These are phyloP conservation scores for Bos javanicus DNA, from an alignment of 2,113 vertebrate genomes.

Conservation along the genomic window DNA sequence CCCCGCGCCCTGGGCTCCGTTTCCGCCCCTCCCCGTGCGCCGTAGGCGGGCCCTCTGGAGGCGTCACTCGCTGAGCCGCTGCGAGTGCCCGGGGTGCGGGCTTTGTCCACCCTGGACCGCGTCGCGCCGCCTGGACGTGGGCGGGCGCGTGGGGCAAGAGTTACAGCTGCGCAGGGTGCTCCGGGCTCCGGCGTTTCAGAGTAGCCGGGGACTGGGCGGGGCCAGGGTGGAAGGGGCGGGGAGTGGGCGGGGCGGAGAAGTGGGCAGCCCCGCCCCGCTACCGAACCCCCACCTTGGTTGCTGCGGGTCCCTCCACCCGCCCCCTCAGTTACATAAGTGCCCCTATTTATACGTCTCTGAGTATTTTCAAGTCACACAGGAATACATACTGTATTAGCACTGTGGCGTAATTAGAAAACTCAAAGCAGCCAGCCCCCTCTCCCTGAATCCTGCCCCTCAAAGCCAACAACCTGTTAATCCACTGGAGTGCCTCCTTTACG, in stretches of 20 bases:
- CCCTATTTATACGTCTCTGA: background rate
- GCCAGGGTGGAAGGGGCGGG: background rate
- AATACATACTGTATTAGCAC: background rate
- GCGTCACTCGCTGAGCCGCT: background rate
- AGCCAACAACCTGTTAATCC: background rate
- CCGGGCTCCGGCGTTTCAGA: background rate
- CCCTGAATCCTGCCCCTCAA: too few species aligned
- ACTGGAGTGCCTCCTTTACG: background rate
- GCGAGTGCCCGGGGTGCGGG: background rate
- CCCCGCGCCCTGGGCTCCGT: background rate
- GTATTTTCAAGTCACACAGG: background rate
- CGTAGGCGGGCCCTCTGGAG: background rate
- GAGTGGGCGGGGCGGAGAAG: background rate
- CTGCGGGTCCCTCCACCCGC: accelerated
- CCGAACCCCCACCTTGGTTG: accelerated
- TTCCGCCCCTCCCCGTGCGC: background rate
- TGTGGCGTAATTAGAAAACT: background rate
- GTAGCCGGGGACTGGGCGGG: background rate
- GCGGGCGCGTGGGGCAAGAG: background rate
- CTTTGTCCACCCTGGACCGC: background rate
- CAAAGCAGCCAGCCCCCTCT: background rate
- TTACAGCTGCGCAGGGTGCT: accelerated
- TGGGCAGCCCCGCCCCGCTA: background rate
- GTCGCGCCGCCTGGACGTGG: background rate
- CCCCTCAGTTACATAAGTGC: background rate